Evolutionary conservation across 2,113 vertebrate genomes (phyloP), one percentile per base, ranked within the genome.

Genomic region (Ceyx melanurus): DNA sequence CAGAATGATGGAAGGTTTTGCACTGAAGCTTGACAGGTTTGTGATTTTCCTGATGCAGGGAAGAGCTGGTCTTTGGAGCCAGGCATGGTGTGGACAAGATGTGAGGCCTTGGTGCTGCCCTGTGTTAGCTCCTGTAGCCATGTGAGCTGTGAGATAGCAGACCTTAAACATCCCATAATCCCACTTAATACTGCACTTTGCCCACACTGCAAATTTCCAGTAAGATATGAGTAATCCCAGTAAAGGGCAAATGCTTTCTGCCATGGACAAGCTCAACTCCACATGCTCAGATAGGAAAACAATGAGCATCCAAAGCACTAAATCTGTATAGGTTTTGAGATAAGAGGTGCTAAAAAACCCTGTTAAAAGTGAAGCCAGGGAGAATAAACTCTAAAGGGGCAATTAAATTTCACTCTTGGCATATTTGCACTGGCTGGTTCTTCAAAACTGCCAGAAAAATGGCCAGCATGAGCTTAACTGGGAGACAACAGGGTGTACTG

Each of bases 41-140:
- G 94, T 96, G 96, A 96, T 96, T 95, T 93, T 95, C 95, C 96
- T 89, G 94, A 94, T 91, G 96, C 94, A 82, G 84, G 60, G 77
- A 33, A 46, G 67, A n/a, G 9, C 19, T 9, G 22, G 5, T 35
- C 45, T 53, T 51, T 65, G 91, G 70, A 71, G 42, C 1, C 5
- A 37, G 70, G 82, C 51, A 25, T 4, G 2, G 57, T 3, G 33
- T 22, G 68, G 64, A 72, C 54, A 37, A 37, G 62, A n/a, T 35
- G 78, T 2, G 64, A 46, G 61, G 61, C 48, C 61, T n/a, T n/a
- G 82, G 19, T 48, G 57, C 43, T 80, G 58, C 62, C 62, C 75
- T 37, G 2, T 17, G 48, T 28, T 77, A 61, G 14, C 33, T 71
- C 79, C 83, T 90, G 62, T 50, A 51, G 66, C 86, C 54, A 15